Conservation (phyloP, 2,113 vertebrate species). For the Puntigrus tetrazona region DNA sequence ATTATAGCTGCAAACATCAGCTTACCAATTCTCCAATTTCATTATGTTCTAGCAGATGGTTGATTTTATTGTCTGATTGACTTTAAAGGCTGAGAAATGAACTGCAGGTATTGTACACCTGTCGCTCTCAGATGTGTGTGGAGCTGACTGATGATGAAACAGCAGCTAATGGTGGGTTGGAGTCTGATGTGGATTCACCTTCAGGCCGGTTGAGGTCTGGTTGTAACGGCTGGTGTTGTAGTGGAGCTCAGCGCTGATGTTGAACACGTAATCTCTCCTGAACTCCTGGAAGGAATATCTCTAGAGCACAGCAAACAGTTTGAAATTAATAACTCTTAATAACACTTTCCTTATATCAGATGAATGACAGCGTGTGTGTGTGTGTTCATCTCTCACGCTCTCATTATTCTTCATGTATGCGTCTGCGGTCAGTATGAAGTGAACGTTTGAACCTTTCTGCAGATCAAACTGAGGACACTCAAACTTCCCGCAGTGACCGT, state of each 20-base stretch:
- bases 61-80: no score
- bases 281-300: slow-evolving; percentile 5
- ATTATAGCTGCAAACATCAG: no score
- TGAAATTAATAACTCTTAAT: not conserved
- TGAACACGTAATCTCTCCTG: not conserved
- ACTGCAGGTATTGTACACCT: not conserved
- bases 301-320: slow-evolving; percentile 20
- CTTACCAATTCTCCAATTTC: no score
- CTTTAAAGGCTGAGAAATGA: no score
- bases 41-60: no score
- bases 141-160: not conserved
- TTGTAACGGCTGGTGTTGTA: slow-evolving; percentile 32
- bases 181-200: slow-evolving; percentile 15
- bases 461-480: slow-evolving; percentile 4
- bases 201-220: slow-evolving; percentile 6
- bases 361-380: not conserved
- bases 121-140: not conserved
- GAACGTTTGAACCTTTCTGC: not conserved
- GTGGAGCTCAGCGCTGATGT: not conserved
- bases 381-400: not conserved
- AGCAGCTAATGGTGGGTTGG: not conserved
- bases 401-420: not conserved
- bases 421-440: not conserved
- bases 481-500: not conserved
- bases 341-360: not conserved